These are phyloP conservation scores for Campylomormyrus numenius DNA, from an alignment of 2,113 vertebrate genomes.

Conservation along the genomic window DNA sequence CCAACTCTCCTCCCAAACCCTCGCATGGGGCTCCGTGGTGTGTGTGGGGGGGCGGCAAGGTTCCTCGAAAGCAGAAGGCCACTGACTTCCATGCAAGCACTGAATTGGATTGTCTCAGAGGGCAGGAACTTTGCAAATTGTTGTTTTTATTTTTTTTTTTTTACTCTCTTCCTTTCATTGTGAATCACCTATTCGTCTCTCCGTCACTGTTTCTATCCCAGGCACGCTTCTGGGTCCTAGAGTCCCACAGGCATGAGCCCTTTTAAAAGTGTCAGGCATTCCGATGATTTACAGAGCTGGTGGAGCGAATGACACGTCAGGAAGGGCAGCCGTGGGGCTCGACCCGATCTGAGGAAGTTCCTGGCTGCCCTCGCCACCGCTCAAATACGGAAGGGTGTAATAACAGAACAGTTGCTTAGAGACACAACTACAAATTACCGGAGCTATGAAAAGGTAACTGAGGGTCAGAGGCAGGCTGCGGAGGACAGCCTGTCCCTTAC, in stretches of 20 bases:
- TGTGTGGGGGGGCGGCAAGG: not conserved
- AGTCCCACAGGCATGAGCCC: not conserved
- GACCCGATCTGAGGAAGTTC: not conserved
- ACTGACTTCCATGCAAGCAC: not conserved
- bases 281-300: not conserved
- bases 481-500: not conserved
- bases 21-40: not conserved
- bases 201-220: not conserved
- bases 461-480: constrained; percentile 25
- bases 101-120: not conserved
- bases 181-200: not conserved
- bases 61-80: not conserved
- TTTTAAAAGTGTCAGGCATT: not conserved
- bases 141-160: not conserved
- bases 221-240: not conserved
- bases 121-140: not conserved
- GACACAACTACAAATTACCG: constrained; percentile 38
- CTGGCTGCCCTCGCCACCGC: not conserved
- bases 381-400: constrained; percentile 21
- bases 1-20: not conserved
- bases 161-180: too few species aligned
- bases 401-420: constrained; percentile 24
- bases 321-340: not conserved
- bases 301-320: not conserved
- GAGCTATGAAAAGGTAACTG: constrained; percentile 22